Conservation (phyloP, 2,797 vertebrate genomes). For the Sebastes vulpes region DNA sequence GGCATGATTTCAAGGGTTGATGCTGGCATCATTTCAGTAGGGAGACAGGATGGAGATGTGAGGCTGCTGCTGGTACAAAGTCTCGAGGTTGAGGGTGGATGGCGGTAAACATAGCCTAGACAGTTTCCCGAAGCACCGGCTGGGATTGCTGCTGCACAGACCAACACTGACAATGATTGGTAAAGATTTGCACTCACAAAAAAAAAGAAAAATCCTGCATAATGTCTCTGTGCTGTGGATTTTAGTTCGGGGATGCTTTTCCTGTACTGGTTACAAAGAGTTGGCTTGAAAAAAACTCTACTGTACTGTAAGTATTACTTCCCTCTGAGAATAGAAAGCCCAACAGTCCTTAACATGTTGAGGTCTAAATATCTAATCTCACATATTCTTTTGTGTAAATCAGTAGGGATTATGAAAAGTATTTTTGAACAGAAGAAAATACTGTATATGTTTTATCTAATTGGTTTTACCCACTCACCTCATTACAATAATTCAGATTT, state of each 20-base stretch:
- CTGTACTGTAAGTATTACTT: not conserved
- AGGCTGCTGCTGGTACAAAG: slow-evolving; percentile 4
- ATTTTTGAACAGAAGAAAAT: not conserved
- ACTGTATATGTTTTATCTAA: not conserved
- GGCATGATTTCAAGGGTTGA: slow-evolving; percentile 21
- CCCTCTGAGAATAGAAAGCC: not conserved
- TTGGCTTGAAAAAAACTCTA: not conserved
- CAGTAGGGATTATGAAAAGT: not conserved
- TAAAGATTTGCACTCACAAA: not conserved
- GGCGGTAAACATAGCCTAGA: slow-evolving; percentile 28
- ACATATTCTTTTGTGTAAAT: not conserved
- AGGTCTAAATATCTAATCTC: not conserved
- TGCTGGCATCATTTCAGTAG: slow-evolving; percentile 35
- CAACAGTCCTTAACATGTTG: not conserved
- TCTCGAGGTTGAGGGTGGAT: slow-evolving; percentile 30
- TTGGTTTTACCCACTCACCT: not conserved
- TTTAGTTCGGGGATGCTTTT: not conserved
- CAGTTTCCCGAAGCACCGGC: slow-evolving; percentile 8
- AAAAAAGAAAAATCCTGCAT: not conserved
- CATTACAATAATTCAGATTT: not conserved
- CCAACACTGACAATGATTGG: not conserved
- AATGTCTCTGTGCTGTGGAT: not conserved
- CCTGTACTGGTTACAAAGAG: not conserved
- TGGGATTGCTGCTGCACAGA: not conserved
- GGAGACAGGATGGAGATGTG: slow-evolving; percentile 30